A percentile compares a stretch with the other conserved stretches of the same genome.
These are phyloP conservation scores for Adoxophyes honmai DNA, from an alignment of 1,140 invertebrate genomes.

Conservation along the genomic window DNA sequence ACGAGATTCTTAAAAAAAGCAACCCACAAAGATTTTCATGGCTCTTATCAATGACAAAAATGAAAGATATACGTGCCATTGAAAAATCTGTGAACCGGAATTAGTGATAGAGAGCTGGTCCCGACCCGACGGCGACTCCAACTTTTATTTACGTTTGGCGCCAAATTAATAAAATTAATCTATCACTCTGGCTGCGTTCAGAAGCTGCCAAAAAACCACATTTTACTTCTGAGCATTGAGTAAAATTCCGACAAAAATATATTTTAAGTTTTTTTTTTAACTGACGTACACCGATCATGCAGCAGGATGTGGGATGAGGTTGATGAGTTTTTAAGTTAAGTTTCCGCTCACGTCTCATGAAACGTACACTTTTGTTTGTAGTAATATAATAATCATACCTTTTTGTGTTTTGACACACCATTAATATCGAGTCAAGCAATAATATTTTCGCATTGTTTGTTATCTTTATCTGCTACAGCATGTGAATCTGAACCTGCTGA, in stretches of 20 bases:
- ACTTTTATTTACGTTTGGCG: slow-evolving; percentile 67
- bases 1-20: too few relatives aligned
- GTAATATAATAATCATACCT: too few relatives aligned
- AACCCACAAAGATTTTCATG: too few relatives aligned
- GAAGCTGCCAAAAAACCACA: slow-evolving; percentile 3
- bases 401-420: too few relatives aligned
- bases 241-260: neutral
- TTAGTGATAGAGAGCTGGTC: neutral
- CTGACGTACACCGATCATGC: neutral
- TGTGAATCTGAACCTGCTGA: too few relatives aligned
- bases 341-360: neutral
- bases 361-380: too few relatives aligned
- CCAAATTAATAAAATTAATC: slow-evolving; percentile 45
- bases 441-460: too few relatives aligned
- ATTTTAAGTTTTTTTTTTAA: neutral
- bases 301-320: neutral
- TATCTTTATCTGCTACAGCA: too few relatives aligned
- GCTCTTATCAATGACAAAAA: too few relatives aligned
- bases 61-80: slow-evolving; percentile 3
- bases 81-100: slow-evolving; percentile 5
- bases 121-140: slow-evolving; percentile 23
- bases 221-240: neutral
- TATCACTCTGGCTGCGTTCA: neutral
- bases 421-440: too few relatives aligned
- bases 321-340: neutral